Evolutionary conservation across 2,113 vertebrate genomes (phyloP), one percentile per base, ranked within the genome.

Genomic region (Suncus etruscus): DNA sequence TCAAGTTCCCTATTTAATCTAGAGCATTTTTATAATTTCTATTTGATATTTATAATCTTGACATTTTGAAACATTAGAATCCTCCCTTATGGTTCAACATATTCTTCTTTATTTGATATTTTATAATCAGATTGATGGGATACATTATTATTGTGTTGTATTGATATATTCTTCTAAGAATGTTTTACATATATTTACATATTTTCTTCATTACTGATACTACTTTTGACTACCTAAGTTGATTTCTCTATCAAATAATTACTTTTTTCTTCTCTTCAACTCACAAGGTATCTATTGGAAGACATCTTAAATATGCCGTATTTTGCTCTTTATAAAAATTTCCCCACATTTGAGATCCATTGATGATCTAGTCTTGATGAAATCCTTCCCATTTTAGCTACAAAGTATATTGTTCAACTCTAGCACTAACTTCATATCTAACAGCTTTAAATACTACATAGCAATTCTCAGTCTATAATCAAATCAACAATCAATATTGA

Each of bases 331-430:
- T 25, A 65, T 54, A 29, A 82, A 32, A 84, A 87, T 24, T 22
- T 78, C 14, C 12, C 45, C 47, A 32, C 4, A 16, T 80, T 27
- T 76, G 22, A 18, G 27, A 47, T 39, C 20, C 47, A 32, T 24
- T 16, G 15, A n/a, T 47, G 66, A 75, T 70, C 47, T 92, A 58
- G 18, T 1, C 61, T 39, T 39, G 16, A 39, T 48, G 18, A 1
- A 48, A 63, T 75, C 12, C 54, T 91, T 83, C 29, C 7, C 45
- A 50, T 32, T 15, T 9, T 78, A 27, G 3, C 25, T 74, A 3
- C 25, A 84, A 83, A 73, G 77, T 51, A 32, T 61, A 63, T 89
- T 75, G 75, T 93, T 16, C 78, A 81, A 45, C 20, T 80, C 3
- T 6, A 39, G 29, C 7, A 79, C 11, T 39, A 48, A 11, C 11